Evolutionary conservation across 2,888 invertebrate genomes (phyloP).

Genomic region (Catonia carolina): DNA sequence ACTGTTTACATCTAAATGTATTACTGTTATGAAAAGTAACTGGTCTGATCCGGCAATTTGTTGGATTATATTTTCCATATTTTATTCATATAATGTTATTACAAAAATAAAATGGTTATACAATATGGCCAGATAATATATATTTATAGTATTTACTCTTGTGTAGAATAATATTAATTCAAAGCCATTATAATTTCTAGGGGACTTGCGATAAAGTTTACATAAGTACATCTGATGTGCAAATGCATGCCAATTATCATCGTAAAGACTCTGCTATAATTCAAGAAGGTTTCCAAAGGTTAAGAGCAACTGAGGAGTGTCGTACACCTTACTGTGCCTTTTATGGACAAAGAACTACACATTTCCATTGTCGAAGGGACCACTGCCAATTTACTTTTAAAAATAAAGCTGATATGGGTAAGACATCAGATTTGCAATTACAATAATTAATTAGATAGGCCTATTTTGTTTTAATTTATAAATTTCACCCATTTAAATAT

Average conservation of each 20-base stretch:
- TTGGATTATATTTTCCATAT: too few relatives aligned
- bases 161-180: too few relatives aligned
- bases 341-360: constrained; percentile 90
- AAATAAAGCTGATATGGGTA: constrained; percentile 99
- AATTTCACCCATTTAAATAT: too few relatives aligned
- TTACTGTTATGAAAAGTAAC: too few relatives aligned
- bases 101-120: too few relatives aligned
- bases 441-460: neutral
- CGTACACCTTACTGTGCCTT: constrained; percentile 86
- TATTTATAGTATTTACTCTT: too few relatives aligned
- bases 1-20: too few relatives aligned
- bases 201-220: constrained; percentile 59
- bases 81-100: too few relatives aligned
- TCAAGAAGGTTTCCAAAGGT: constrained; percentile 95
- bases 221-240: constrained; percentile 97
- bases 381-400: constrained; percentile 95
- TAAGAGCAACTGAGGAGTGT: constrained; percentile 93
- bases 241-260: constrained; percentile 99
- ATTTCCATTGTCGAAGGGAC: constrained; percentile 90
- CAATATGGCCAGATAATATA: too few relatives aligned
- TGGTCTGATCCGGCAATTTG: too few relatives aligned
- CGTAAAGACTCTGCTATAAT: constrained; percentile 96
- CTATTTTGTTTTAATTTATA: too few relatives aligned
- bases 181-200: too few relatives aligned
- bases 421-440: neutral